Percentiles rank a stretch among this genome's conserved stretches.
Evolutionary conservation across 2,888 invertebrate genomes (phyloP).

Genomic region (Troglohyphantes excavatus): DNA sequence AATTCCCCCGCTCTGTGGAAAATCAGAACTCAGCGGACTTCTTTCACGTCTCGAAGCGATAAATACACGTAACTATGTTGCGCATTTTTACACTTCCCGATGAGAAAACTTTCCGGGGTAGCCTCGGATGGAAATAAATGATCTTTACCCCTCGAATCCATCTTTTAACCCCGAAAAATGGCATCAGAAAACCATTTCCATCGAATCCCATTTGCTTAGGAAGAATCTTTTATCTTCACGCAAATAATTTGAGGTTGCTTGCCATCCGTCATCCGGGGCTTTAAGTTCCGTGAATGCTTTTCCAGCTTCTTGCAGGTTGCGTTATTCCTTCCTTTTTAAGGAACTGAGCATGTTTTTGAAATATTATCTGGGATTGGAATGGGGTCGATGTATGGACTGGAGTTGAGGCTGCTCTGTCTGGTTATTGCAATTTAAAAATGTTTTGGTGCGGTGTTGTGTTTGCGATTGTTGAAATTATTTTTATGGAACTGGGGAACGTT

Average conservation of each 20-base stretch:
- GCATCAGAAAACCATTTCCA: constrained; percentile 78
- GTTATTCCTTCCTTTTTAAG: constrained; percentile 14
- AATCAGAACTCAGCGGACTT: constrained; percentile 43
- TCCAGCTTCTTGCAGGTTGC: constrained; percentile 47
- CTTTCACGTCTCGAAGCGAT: constrained; percentile 42
- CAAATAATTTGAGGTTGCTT: constrained; percentile 77
- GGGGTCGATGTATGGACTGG: neutral
- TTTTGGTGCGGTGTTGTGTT: neutral
- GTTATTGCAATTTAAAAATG: neutral
- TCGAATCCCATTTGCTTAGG: constrained; percentile 77
- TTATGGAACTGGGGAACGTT: neutral
- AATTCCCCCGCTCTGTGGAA: neutral
- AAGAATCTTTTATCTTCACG: constrained; percentile 74
- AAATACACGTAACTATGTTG: constrained; percentile 61
- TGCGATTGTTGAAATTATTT: neutral
- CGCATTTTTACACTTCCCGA: constrained; percentile 16
- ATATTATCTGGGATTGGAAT: neutral
- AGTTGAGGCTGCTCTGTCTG: neutral
- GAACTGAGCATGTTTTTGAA: neutral
- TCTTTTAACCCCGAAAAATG: constrained; percentile 77
- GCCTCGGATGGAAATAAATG: constrained; percentile 65
- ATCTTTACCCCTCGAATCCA: constrained; percentile 64
- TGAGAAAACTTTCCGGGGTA: constrained; percentile 21
- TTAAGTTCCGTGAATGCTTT: constrained; percentile 66
- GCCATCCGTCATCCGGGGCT: constrained; percentile 59